A percentile compares a stretch with the other conserved stretches of the same genome.
These are phyloP conservation scores for Phania funesta DNA, from an alignment of 2,888 invertebrate genomes.

Conservation along the genomic window DNA sequence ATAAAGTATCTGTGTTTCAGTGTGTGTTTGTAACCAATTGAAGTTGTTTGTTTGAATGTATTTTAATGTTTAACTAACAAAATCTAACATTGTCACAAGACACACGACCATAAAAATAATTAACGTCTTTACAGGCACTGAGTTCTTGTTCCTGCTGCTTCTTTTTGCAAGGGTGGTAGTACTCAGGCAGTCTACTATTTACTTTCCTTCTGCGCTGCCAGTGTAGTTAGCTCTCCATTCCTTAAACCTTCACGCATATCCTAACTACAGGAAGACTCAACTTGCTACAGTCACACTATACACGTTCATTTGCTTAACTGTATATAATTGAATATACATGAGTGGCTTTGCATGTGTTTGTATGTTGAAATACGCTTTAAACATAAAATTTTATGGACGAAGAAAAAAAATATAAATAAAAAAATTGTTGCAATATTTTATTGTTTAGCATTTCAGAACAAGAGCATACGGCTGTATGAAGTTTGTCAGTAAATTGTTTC, in stretches of 20 bases:
- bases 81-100: slow-evolving; percentile 68
- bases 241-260: neutral
- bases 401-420: slow-evolving; percentile 12
- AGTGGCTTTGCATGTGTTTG: slow-evolving; percentile 11
- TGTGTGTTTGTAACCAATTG: slow-evolving; percentile 2
- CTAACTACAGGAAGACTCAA: neutral
- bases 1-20: neutral
- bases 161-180: slow-evolving; percentile 34
- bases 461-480: slow-evolving; percentile 20
- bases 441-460: slow-evolving; percentile 31
- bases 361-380: slow-evolving; percentile 40
- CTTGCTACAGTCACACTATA: neutral
- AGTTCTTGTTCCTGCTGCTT: slow-evolving; percentile 30
- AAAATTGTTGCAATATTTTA: slow-evolving; percentile 61
- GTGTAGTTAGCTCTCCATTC: slow-evolving; percentile 24
- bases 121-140: slow-evolving; percentile 73
- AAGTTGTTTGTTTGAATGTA: slow-evolving; percentile 30
- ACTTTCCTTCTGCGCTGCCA: neutral
- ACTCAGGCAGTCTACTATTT: slow-evolving; percentile 21
- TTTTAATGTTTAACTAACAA: slow-evolving; percentile 61
- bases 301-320: too few relatives aligned
- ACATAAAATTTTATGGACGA: slow-evolving; percentile 47
- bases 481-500: slow-evolving; percentile 63
- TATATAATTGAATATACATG: neutral
- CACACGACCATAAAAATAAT: slow-evolving; percentile 78